These are phyloP conservation scores for Lochmaea capreae DNA, from an alignment of 2,888 invertebrate species.

Conservation along the genomic window DNA sequence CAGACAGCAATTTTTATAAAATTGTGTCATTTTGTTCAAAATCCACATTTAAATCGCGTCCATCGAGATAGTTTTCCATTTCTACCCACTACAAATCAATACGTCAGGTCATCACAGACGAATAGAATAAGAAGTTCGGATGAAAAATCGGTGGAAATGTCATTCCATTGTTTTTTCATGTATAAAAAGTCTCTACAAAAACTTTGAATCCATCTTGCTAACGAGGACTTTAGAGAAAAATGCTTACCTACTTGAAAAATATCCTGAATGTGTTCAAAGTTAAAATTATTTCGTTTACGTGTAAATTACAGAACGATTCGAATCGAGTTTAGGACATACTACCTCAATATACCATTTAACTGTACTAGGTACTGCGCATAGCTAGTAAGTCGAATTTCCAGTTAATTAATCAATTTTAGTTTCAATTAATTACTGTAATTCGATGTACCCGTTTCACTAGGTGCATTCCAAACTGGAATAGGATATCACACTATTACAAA, in stretches of 20 bases:
- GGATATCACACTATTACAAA: constrained; percentile 17
- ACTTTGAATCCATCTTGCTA: background rate
- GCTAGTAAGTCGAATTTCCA: constrained; percentile 30
- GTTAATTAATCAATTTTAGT: constrained; percentile 48
- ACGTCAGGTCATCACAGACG: background rate
- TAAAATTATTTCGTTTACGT: background rate
- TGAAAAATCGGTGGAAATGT: background rate
- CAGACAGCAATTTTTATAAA: no score
- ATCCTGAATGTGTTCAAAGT: background rate
- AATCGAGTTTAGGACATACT: background rate
- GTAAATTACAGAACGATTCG: background rate
- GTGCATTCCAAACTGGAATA: constrained; percentile 33
- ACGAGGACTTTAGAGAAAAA: no score
- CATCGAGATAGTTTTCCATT: background rate
- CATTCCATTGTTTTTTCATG: background rate
- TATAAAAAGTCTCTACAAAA: background rate
- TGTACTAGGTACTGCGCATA: constrained; percentile 7
- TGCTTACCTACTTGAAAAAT: no score
- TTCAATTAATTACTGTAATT: constrained; percentile 48
- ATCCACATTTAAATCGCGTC: no score
- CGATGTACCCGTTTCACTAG: constrained; percentile 41
- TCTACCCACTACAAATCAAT: background rate
- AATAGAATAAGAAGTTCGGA: background rate
- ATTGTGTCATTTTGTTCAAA: no score
- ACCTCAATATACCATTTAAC: background rate